These are phyloP conservation scores for Cylas formicarius DNA, from an alignment of 1,140 invertebrate species.

Conservation along the genomic window DNA sequence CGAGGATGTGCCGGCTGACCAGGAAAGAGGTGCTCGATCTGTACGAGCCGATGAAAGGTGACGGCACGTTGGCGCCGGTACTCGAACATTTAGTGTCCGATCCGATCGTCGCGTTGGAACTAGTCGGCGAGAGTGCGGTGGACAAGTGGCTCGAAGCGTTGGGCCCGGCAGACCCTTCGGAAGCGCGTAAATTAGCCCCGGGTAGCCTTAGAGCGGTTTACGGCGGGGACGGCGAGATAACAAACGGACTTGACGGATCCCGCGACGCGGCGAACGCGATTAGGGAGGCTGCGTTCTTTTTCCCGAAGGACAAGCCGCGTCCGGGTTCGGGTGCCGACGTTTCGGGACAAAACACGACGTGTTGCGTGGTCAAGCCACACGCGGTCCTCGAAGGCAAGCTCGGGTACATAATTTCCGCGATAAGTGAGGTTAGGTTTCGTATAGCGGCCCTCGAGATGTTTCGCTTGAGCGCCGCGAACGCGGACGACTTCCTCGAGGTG, in stretches of 20 bases:
- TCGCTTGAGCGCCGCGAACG: slow-evolving; percentile 68
- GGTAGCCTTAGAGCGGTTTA: slow-evolving; percentile 62
- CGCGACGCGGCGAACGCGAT: slow-evolving; percentile 49
- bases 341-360: slow-evolving; percentile 61
- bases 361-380: slow-evolving; percentile 90
- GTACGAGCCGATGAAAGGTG: slow-evolving; percentile 47
- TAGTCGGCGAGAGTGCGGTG: slow-evolving; percentile 57
- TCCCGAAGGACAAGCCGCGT: slow-evolving; percentile 36
- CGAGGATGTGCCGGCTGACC: slow-evolving; percentile 58
- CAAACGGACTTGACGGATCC: slow-evolving; percentile 68
- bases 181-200: slow-evolving; percentile 50
- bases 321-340: slow-evolving; percentile 50
- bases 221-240: slow-evolving; percentile 61
- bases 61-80: slow-evolving; percentile 36
- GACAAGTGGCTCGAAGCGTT: slow-evolving; percentile 52
- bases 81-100: slow-evolving; percentile 55
- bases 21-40: slow-evolving; percentile 50
- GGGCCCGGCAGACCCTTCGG: slow-evolving; percentile 59
- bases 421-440: slow-evolving; percentile 65
- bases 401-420: slow-evolving; percentile 66
- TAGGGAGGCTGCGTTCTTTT: slow-evolving; percentile 39
- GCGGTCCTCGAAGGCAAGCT: slow-evolving; percentile 63
- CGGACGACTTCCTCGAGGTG: slow-evolving; percentile 87
- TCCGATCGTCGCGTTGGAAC: slow-evolving; percentile 57
- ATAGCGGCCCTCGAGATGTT: slow-evolving; percentile 76